phyloP scores from a whole-genome alignment of 2,113 vertebrate species.

The Phocoena sinus region DNA sequence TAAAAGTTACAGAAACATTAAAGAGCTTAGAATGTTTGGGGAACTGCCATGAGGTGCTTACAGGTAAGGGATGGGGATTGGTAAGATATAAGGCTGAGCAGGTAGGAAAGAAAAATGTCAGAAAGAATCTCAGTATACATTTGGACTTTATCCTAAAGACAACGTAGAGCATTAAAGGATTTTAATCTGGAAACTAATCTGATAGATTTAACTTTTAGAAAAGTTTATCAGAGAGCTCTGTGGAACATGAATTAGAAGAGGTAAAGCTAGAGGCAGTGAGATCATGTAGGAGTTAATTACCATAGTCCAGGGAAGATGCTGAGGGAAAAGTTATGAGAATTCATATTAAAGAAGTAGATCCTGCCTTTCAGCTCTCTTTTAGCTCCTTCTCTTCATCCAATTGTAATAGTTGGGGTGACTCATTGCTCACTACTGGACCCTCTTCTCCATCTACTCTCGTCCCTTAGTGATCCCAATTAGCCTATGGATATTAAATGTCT shows the following conservation, averaged over 20 bases:
- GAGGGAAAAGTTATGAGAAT: neutral
- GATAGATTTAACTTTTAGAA: neutral
- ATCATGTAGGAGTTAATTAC: neutral
- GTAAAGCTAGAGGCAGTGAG: neutral
- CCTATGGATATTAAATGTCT: neutral
- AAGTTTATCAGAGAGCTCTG: neutral
- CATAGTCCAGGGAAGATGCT: neutral
- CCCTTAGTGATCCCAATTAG: neutral
- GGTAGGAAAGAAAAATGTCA: neutral
- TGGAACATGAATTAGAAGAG: neutral
- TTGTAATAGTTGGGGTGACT: neutral
- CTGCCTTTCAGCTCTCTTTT: neutral
- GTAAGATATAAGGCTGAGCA: neutral
- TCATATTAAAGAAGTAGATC: neutral
- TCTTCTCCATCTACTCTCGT: neutral
- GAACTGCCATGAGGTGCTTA: neutral
- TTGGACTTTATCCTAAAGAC: neutral
- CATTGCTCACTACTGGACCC: neutral
- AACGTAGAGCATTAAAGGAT: neutral
- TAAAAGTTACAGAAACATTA: neutral
- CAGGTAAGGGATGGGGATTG: neutral
- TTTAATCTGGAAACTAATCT: neutral
- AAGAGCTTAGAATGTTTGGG: neutral
- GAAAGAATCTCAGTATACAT: neutral
- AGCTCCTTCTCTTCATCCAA: neutral